Percentiles rank a stretch among this genome's conserved stretches.
Conservation (phyloP, 2,888 invertebrate species). For the Apotomis betuletana region DNA sequence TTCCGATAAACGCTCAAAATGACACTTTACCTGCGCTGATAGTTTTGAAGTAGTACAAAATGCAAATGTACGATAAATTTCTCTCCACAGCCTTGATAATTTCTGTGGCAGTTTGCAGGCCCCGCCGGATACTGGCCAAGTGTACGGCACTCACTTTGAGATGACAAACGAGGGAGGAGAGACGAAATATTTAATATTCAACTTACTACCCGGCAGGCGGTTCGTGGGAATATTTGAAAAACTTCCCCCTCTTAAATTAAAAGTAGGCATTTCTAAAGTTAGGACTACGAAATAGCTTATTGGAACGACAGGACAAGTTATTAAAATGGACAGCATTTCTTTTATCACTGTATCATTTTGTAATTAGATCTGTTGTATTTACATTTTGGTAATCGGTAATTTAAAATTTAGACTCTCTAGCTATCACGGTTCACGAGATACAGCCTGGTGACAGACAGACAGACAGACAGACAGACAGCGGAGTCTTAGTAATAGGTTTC, state of each 20-base stretch:
- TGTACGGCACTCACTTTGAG: constrained; percentile 42
- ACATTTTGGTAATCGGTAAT: too few species aligned
- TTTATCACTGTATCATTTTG: constrained; percentile 15
- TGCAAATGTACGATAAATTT: too few species aligned
- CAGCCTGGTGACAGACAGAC: too few species aligned
- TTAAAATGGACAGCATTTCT: constrained; percentile 40
- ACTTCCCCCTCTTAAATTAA: constrained; percentile 53
- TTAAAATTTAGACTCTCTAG: too few species aligned
- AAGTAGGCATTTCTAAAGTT: constrained; percentile 53
- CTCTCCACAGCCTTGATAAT: constrained; percentile 37
- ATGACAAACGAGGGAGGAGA: constrained; percentile 46
- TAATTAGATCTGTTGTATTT: constrained; percentile 2
- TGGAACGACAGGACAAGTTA: constrained; percentile 50
- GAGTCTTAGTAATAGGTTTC: too few species aligned
- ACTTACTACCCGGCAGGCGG: constrained; percentile 51
- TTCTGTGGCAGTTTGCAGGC: constrained; percentile 41
- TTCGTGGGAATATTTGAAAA: constrained; percentile 49
- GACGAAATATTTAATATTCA: constrained; percentile 60
- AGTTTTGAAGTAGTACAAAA: too few species aligned
- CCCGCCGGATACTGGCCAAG: constrained; percentile 25
- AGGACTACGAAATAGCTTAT: constrained; percentile 48
- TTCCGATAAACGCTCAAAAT: background rate
- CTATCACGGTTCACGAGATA: too few species aligned
- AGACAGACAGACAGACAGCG: too few species aligned
- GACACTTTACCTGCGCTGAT: too few species aligned